Evolutionary conservation across 2,797 vertebrate species (phyloP), one percentile per base, ranked within the genome.

Genomic region (Cuculus canorus): DNA sequence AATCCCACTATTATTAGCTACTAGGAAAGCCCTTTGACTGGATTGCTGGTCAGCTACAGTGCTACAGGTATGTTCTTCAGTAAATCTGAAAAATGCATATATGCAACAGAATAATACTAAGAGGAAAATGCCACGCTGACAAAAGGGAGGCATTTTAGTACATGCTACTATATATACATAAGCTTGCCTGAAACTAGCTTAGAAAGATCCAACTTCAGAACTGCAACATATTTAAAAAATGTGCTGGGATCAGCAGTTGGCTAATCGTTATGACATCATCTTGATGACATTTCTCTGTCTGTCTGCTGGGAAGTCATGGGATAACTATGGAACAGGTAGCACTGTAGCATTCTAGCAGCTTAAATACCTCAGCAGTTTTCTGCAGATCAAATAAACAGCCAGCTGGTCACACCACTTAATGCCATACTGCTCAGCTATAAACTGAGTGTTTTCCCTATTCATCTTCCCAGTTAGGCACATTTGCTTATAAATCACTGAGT

Each of bases 341-440:
- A 72, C 61, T 22, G 4, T 4, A 64, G 45, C 71, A 39, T 48
- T 85, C 61, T 8, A 33, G 76, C 41, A 94, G 48, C 76, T 75
- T 70, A 77, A 88, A 96, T 90, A 89, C 63, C 78, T 80, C 39
- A 73, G 45, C 43, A 53, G 47, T 90, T 93, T 88, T 93, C 82
- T 93, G 72, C 61, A 83, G 91, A 81, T 93, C 95, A 95, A 82
- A 92, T 90, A 94, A 93, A 82, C 66, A 64, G 37, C 60, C 86
- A 90, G 83, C 54, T 93, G 82, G n/a, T 92, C 92, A 56, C 70
- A 84, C 47, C 47, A 59, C 48, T 79, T 91, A 45, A 60, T 90
- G 56, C 37, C 14, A 2, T 43, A 19, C 83, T 77, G 52, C 63
- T 47, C 54, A 85, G 48, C 68, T 88, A 70, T 60, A 91, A 94